Evolutionary conservation across 2,888 invertebrate species (phyloP).

Genomic region (Luffia ferchaultella): DNA sequence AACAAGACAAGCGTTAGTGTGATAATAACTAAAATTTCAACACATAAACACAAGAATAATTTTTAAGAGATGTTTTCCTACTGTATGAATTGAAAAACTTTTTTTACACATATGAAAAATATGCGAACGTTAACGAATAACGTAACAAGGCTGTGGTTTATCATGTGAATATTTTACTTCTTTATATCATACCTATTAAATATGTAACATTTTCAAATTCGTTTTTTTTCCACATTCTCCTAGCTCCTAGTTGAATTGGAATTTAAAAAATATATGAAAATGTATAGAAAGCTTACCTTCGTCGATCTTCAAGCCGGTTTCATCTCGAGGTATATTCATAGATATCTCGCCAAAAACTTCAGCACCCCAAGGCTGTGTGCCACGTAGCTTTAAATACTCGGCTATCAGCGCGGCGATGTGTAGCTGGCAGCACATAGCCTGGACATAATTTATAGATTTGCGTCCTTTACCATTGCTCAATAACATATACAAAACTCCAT

Average conservation of each 20-base stretch:
- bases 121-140: no score
- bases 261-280: no score
- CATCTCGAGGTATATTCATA: conserved; percentile 86
- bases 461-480: no score
- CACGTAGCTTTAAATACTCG: conserved; percentile 85
- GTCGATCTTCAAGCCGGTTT: conserved; percentile 84
- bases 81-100: no score
- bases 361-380: conserved; percentile 84
- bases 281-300: conserved; percentile 61
- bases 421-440: conserved; percentile 93
- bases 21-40: conserved; percentile 3
- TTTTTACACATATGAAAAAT: no score
- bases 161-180: background rate
- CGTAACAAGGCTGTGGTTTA: background rate
- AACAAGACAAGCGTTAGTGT: conserved; percentile 17
- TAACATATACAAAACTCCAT: no score
- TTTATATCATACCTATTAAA: background rate
- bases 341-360: conserved; percentile 85
- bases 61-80: no score
- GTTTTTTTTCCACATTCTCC: no score
- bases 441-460: no score
- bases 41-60: no score
- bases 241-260: no score
- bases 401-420: conserved; percentile 96
- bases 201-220: no score